Evolutionary conservation across 2,113 vertebrate species (phyloP).

Genomic region (Dicaeum eximium): DNA sequence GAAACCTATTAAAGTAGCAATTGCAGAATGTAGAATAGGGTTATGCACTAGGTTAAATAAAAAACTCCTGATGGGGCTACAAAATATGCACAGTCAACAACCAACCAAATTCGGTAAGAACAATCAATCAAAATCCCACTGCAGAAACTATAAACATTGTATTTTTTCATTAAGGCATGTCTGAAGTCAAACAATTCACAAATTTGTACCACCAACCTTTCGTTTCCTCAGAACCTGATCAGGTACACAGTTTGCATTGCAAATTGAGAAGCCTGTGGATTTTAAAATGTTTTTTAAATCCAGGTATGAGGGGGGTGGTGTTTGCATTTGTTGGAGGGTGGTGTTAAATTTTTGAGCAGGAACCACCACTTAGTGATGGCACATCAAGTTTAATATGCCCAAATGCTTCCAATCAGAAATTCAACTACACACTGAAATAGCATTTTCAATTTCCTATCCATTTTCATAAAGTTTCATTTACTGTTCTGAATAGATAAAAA

Average conservation of each 20-base stretch:
- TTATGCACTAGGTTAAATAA: not conserved
- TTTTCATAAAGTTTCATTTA: conserved; percentile 18
- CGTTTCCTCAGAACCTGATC: not conserved
- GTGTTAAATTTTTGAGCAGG: not conserved
- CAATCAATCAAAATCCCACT: not conserved
- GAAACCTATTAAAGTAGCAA: not conserved
- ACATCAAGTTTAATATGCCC: not conserved
- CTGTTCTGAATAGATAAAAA: not conserved
- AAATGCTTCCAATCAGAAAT: not conserved
- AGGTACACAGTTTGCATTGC: not conserved
- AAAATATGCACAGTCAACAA: not conserved
- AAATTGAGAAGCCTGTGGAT: not conserved
- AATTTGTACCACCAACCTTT: not conserved
- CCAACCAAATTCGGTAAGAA: not conserved
- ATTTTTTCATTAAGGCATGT: not conserved
- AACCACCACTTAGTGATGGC: not conserved
- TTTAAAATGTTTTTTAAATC: not conserved
- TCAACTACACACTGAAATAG: not conserved
- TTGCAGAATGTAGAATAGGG: not conserved
- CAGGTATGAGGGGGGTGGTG: rapidly evolving
- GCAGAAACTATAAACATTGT: not conserved
- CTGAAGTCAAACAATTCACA: not conserved
- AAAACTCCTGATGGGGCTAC: not conserved
- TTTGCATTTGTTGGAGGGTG: not conserved
- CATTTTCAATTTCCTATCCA: not conserved